Percentiles rank a stretch among this genome's conserved stretches.
These are phyloP conservation scores for Fopius arisanus DNA, from an alignment of 1,140 invertebrate genomes.

Conservation along the genomic window DNA sequence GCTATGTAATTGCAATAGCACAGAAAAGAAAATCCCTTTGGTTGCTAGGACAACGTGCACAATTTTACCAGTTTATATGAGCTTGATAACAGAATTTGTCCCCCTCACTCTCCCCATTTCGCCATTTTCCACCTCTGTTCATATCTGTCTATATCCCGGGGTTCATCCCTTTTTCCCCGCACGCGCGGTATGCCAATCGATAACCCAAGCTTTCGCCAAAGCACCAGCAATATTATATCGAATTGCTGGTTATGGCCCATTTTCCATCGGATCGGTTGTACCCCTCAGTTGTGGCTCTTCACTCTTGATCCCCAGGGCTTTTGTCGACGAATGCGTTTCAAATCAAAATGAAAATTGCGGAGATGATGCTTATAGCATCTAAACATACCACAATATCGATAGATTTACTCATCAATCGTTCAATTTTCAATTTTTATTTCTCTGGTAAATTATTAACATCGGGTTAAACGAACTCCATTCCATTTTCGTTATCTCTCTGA, in stretches of 20 bases:
- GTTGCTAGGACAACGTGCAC: neutral
- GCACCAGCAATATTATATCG: constrained; percentile 21
- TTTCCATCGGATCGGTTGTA: neutral
- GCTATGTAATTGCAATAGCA: constrained; percentile 8
- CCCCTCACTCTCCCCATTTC: too few relatives aligned
- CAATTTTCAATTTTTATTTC: too few relatives aligned
- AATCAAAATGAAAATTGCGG: too few relatives aligned
- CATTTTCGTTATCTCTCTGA: neutral
- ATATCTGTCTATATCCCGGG: neutral
- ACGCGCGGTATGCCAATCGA: constrained; percentile 27
- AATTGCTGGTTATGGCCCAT: constrained; percentile 18
- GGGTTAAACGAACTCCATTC: too few relatives aligned
- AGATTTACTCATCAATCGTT: too few relatives aligned
- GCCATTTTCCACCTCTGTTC: too few relatives aligned
- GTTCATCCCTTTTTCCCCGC: neutral
- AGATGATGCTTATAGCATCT: too few relatives aligned
- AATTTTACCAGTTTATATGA: neutral
- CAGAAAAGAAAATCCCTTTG: neutral
- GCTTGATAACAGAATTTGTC: neutral
- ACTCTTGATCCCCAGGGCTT: neutral
- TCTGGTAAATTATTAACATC: too few relatives aligned
- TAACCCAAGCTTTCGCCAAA: constrained; percentile 21
- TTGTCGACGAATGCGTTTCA: neutral
- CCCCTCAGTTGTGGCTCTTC: neutral
- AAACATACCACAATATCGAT: too few relatives aligned